Percentiles rank a stretch among this genome's conserved stretches.
Evolutionary conservation across 2,888 invertebrate species (phyloP).

Genomic region (Mythimna albipuncta): DNA sequence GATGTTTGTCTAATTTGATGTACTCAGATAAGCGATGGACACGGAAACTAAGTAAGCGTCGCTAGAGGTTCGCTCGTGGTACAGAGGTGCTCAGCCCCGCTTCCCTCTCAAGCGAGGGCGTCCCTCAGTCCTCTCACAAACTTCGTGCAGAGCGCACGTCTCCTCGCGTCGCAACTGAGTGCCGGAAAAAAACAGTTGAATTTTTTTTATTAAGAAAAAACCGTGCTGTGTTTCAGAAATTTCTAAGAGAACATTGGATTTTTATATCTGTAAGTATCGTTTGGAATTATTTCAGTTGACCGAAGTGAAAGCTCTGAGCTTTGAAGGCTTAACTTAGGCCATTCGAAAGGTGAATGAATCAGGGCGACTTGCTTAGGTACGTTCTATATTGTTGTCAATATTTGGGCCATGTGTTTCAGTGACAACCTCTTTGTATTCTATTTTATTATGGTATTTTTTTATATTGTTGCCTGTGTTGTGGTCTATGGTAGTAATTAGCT

Average conservation of each 20-base stretch:
- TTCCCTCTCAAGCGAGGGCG: constrained; percentile 79
- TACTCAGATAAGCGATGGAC: constrained; percentile 73
- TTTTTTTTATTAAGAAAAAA: constrained; percentile 79
- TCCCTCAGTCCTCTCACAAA: constrained; percentile 83
- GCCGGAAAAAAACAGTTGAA: constrained; percentile 75
- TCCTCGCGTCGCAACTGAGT: constrained; percentile 72
- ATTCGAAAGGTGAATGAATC: constrained; percentile 78
- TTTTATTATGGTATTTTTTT: background rate
- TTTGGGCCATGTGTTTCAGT: constrained; percentile 56
- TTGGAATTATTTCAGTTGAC: constrained; percentile 59
- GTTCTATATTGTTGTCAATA: constrained; percentile 61
- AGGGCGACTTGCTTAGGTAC: constrained; percentile 64
- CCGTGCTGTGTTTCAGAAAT: constrained; percentile 83
- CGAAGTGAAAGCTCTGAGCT: constrained; percentile 75
- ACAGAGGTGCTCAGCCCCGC: constrained; percentile 79
- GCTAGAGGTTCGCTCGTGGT: constrained; percentile 64
- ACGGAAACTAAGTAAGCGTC: constrained; percentile 75
- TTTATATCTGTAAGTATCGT: constrained; percentile 81
- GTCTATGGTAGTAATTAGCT: background rate
- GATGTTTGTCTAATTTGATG: background rate
- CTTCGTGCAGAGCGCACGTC: constrained; percentile 72
- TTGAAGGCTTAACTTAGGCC: constrained; percentile 65
- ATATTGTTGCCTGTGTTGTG: background rate
- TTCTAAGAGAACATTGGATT: constrained; percentile 80
- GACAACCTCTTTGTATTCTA: constrained; percentile 8